These are phyloP conservation scores for Clytia hemisphaerica DNA, from an alignment of 30 jellyfish, hydroid and myxozoan species.

Conservation along the genomic window DNA sequence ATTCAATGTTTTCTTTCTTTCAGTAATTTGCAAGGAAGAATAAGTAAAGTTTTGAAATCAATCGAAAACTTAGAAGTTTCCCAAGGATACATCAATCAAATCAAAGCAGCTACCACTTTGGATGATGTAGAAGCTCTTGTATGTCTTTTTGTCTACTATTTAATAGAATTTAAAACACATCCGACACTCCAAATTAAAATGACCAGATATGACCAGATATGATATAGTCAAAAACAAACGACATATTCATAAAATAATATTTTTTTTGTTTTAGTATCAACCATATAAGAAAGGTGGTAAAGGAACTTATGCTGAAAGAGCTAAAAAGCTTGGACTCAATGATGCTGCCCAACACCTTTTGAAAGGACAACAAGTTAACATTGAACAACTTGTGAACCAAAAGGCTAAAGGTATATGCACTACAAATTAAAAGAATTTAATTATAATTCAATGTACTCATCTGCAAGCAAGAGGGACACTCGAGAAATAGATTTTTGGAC, in stretches of 20 bases:
- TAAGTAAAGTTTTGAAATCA: no score
- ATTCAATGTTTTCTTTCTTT: no score
- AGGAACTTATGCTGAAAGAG: constrained; percentile 88
- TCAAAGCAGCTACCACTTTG: constrained; percentile 39
- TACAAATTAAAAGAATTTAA: no score
- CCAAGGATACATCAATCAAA: neutral
- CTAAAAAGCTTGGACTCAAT: constrained; percentile 59
- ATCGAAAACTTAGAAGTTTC: no score
- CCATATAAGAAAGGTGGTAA: constrained; percentile 80
- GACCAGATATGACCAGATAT: neutral
- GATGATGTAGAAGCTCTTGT: constrained; percentile 71
- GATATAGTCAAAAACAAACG: neutral
- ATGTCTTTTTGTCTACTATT: neutral
- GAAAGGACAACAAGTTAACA: neutral
- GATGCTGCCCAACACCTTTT: constrained; percentile 39
- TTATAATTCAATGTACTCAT: no score
- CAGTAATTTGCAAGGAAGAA: no score
- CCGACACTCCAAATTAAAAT: neutral
- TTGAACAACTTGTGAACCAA: no score
- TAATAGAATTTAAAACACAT: no score
- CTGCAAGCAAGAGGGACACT: no score
- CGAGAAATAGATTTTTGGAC: no score
- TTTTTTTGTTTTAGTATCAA: constrained; percentile 39
- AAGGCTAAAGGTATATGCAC: constrained; percentile 43
- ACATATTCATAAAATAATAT: neutral